Evolutionary conservation across 2,888 invertebrate genomes (phyloP).

Genomic region (Aromia moschata): DNA sequence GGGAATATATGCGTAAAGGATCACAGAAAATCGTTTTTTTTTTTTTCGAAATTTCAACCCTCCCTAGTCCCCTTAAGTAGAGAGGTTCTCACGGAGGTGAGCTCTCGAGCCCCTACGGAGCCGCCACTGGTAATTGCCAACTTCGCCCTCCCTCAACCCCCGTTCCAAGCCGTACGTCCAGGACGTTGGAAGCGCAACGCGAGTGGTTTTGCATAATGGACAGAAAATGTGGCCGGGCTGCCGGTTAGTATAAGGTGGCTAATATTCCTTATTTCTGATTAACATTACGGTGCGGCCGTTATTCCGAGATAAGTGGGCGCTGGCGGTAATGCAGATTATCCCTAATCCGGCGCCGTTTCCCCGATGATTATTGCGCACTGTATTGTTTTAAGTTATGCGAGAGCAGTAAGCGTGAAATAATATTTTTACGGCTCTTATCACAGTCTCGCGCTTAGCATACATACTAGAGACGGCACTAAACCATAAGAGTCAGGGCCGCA

Average conservation of each 20-base stretch:
- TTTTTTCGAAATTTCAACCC: no score
- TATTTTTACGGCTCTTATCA: no score
- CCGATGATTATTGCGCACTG: constrained; percentile 27
- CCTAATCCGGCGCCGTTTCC: constrained; percentile 34
- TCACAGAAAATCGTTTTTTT: no score
- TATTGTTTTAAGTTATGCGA: neutral
- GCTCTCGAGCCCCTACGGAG: no score
- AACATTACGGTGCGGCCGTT: constrained; percentile 32
- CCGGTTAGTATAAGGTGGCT: constrained; percentile 30
- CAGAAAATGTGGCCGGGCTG: constrained; percentile 44
- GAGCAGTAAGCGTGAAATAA: no score
- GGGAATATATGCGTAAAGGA: no score
- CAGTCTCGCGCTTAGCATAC: no score
- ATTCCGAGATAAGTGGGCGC: constrained; percentile 27
- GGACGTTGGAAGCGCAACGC: constrained; percentile 11
- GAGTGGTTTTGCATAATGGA: constrained; percentile 45
- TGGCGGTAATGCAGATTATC: constrained; percentile 35
- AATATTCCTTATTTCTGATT: constrained; percentile 38
- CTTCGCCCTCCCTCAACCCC: constrained; percentile 12
- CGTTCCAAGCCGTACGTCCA: constrained; percentile 11
- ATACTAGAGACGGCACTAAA: no score
- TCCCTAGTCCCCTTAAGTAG: no score
- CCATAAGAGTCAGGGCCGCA: no score
- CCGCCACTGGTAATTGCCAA: constrained; percentile 24
- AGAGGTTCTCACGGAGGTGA: no score